Base-by-base conservation (phyloP, 2,888 invertebrate species). In the Ganaspis brasiliensis region DNA sequence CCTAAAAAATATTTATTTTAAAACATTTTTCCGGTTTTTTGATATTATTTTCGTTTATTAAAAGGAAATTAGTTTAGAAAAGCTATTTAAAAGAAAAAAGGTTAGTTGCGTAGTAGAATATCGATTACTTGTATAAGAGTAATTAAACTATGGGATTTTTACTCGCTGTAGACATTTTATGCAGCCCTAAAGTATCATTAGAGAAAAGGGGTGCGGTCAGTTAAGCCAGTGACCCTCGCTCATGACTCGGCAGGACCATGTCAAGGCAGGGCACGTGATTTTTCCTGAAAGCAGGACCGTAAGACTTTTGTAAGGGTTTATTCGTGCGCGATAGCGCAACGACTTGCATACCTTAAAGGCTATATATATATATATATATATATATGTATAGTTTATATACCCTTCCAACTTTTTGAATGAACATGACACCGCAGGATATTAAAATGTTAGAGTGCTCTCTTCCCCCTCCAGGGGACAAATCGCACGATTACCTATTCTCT, bases 391-490 rank as follows among this genome's bases (percentile, higher is more conserved):
- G 26, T 37, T 61, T 78, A 72, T 72, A 74, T 63, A 76, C 73
- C 76, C 74, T 71, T 56, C 35, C 57, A 61, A 79, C 79, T 81
- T 75, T 71, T 75, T 72, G 79, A 81, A 82, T 88, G 85, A 84
- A 87, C 86, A 84, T 86, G 88, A 87, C 87, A 86, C 82, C 83
- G 84, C 86, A 86, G 86, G 87, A 86, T 87, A 87, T 86, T 87
- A 87, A 88, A 88, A 86, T 87, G 85, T 87, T 86, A 85, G 76
- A 78, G 78, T 81, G 71, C 77, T 78, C 81, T 78, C 77, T 31
- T 74, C 67, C 74, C 77, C 70, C 72, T 40, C 24, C 45, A 37
- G 59, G 9, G n/a, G 35, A n/a, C 40, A 40, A 26, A 26, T 45
- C 52, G 52, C 37, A n/a, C 67, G 67, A 67, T 67, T 67, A 67